Percentiles rank a stretch among this genome's conserved stretches.
Conservation (phyloP, 1,140 invertebrate species). For the Drosophila sechellia region DNA sequence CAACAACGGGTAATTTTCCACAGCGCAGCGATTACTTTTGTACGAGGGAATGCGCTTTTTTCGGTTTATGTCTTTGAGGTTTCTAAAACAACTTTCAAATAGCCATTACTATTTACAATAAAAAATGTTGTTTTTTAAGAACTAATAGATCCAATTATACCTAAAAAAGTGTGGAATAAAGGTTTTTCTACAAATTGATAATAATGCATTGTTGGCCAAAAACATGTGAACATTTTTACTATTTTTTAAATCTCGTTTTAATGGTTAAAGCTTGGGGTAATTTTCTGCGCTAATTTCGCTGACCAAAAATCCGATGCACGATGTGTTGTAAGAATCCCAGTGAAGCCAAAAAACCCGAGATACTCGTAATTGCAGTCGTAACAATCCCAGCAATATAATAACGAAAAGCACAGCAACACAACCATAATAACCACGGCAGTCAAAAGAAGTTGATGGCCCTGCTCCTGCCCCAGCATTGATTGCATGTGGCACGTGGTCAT, state of each 20-base stretch:
- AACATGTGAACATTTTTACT: too few species aligned
- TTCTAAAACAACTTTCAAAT: background rate
- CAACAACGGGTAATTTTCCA: conserved; percentile 13
- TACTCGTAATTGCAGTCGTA: conserved; percentile 43
- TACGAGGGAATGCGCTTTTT: background rate
- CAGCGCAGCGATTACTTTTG: background rate
- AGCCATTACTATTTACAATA: too few species aligned
- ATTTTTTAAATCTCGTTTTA: too few species aligned
- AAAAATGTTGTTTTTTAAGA: too few species aligned
- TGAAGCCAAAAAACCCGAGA: conserved; percentile 13
- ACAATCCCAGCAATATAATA: conserved; percentile 24
- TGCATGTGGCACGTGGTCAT: conserved; percentile 61
- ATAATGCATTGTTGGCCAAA: too few species aligned
- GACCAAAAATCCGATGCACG: conserved; percentile 3
- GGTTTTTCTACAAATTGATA: too few species aligned
- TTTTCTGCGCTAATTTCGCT: conserved; percentile 2
- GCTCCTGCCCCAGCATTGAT: conserved; percentile 55
- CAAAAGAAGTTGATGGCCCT: conserved; percentile 54
- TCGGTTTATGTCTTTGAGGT: background rate
- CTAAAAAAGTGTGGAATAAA: too few species aligned
- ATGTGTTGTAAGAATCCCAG: conserved; percentile 67
- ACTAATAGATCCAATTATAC: too few species aligned
- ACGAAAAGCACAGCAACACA: conserved; percentile 25
- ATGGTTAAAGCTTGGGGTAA: too few species aligned
- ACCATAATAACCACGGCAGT: conserved; percentile 28